Conservation (phyloP, 2,888 invertebrate species). For the Melanostoma mellinum region DNA sequence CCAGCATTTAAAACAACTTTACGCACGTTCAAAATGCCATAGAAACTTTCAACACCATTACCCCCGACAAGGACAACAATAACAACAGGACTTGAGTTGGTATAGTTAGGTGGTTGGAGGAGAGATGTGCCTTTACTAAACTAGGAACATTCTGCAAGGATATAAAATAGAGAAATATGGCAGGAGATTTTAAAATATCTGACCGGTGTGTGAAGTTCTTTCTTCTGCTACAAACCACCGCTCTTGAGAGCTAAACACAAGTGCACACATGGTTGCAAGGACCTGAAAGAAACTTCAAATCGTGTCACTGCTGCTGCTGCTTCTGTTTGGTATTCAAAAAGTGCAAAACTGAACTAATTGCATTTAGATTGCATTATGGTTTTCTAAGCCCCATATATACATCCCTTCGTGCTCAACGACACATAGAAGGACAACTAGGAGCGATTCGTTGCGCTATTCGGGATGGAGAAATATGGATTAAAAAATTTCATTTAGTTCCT, state of each 20-base stretch:
- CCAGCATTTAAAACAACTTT: conserved; percentile 11
- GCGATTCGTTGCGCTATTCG: too few relatives aligned
- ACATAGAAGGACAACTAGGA: too few relatives aligned
- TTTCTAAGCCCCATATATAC: conserved; percentile 48
- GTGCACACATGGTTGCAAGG: background rate
- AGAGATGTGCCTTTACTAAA: too few relatives aligned
- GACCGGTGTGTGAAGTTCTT: conserved; percentile 43
- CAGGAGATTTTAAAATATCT: conserved; percentile 49
- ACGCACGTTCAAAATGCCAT: conserved; percentile 41
- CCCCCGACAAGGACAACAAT: conserved; percentile 1
- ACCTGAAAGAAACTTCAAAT: background rate
- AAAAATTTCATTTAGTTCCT: too few relatives aligned
- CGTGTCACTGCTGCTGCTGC: conserved; percentile 25
- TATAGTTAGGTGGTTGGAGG: too few relatives aligned
- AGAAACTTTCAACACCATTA: conserved; percentile 14
- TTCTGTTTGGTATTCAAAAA: conserved; percentile 65
- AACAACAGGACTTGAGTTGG: background rate
- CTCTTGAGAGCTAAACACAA: background rate
- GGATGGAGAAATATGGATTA: too few relatives aligned
- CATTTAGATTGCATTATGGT: conserved; percentile 66
- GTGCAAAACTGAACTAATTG: conserved; percentile 65
- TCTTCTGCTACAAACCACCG: conserved; percentile 12
- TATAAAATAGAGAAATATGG: conserved; percentile 9
- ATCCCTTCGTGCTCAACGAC: background rate
- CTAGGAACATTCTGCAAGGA: background rate